phyloP scores from a whole-genome alignment of 2,888 invertebrate genomes.

The Synanthedon vespiformis region DNA sequence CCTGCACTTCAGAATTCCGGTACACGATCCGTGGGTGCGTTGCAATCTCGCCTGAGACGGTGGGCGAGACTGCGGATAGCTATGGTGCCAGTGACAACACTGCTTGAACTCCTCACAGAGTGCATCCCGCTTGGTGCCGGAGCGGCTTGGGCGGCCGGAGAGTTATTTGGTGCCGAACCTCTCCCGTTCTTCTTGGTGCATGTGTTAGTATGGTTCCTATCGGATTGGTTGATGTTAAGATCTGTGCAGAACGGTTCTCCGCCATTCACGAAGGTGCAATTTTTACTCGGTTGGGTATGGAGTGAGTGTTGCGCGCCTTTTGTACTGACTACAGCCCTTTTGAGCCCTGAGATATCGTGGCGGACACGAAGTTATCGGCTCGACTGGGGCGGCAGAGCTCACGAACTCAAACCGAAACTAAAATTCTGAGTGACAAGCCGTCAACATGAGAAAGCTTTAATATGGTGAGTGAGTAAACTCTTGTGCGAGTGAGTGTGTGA shows the following conservation, averaged over 20 bases:
- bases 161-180: constrained; percentile 89
- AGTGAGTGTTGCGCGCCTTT: constrained; percentile 92
- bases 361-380: constrained; percentile 90
- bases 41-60: constrained; percentile 86
- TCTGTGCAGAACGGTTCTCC: constrained; percentile 92
- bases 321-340: constrained; percentile 86
- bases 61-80: constrained; percentile 97
- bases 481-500: constrained; percentile 1
- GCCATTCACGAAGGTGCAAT: constrained; percentile 95
- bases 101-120: constrained; percentile 95
- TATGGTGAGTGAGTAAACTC: constrained; percentile 18
- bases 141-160: constrained; percentile 87
- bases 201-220: constrained; percentile 93
- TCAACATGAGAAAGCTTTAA: constrained; percentile 50
- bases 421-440: constrained; percentile 62
- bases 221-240: constrained; percentile 93
- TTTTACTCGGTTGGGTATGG: constrained; percentile 94
- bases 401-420: constrained; percentile 84
- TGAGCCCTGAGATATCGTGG: constrained; percentile 93
- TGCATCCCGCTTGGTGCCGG: constrained; percentile 94
- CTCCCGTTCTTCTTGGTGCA: constrained; percentile 94
- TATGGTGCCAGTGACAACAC: constrained; percentile 91
- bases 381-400: constrained; percentile 95
- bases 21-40: constrained; percentile 83
- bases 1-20: constrained; percentile 98